These are phyloP conservation scores for Onychorhynchus coronatus DNA, from an alignment of 2,113 vertebrate genomes.

Conservation along the genomic window DNA sequence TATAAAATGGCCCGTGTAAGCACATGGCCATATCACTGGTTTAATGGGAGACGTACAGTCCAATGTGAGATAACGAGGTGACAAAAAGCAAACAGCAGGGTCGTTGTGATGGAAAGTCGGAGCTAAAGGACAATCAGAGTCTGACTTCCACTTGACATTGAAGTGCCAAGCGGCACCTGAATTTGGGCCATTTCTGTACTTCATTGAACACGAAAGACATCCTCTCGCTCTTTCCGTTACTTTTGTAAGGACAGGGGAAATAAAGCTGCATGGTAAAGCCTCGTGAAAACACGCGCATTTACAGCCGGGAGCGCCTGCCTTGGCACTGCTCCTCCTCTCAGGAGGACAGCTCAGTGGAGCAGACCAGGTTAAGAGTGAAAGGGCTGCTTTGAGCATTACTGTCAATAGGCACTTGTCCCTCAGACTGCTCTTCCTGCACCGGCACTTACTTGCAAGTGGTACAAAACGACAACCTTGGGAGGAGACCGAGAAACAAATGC, in stretches of 20 bases:
- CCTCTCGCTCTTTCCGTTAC: background rate
- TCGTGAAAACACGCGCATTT: background rate
- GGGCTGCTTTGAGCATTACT: background rate
- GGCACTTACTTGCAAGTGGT: background rate
- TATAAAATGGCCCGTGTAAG: background rate
- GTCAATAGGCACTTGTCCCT: background rate
- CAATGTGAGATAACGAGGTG: background rate
- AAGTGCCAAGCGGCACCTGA: background rate
- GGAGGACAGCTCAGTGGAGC: background rate
- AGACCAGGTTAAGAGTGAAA: background rate
- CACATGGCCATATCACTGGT: background rate
- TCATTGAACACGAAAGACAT: background rate
- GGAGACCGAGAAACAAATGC: background rate
- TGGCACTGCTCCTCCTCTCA: no score
- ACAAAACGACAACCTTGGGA: background rate
- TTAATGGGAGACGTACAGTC: background rate
- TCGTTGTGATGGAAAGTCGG: background rate
- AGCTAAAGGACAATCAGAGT: background rate
- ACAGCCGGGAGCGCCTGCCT: background rate
- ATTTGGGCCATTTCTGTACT: slow-evolving; percentile 1
- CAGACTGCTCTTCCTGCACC: background rate
- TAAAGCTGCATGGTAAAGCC: background rate
- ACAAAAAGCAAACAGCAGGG: background rate
- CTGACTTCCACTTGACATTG: background rate
- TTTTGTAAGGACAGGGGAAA: background rate